These are phyloP conservation scores for Chelmon rostratus DNA, from an alignment of 2,797 vertebrate genomes.

Conservation along the genomic window DNA sequence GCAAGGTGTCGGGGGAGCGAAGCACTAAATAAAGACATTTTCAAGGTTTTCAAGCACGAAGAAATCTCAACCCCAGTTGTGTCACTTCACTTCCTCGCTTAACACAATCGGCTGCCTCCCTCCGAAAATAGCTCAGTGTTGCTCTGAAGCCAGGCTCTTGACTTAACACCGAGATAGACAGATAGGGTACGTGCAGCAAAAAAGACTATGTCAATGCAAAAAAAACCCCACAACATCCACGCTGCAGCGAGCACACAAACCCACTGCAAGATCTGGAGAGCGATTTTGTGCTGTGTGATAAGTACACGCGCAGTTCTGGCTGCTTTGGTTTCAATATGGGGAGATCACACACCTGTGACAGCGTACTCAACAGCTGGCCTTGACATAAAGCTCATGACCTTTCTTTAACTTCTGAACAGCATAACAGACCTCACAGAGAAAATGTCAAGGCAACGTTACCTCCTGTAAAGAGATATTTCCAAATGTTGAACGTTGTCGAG, in stretches of 20 bases:
- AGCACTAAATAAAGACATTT: slow-evolving; percentile 72
- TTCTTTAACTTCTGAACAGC: slow-evolving; percentile 1
- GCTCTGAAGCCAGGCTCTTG: slow-evolving; percentile 72
- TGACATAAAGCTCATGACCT: slow-evolving; percentile 13
- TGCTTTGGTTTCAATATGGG: slow-evolving; percentile 15
- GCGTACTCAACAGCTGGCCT: background rate
- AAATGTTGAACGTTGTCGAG: background rate
- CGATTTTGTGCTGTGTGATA: slow-evolving; percentile 43
- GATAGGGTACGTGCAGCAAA: slow-evolving; percentile 37
- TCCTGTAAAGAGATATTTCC: slow-evolving; percentile 3
- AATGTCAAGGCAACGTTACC: background rate
- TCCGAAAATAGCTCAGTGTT: slow-evolving; percentile 80
- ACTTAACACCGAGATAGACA: slow-evolving; percentile 71
- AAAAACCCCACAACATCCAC: slow-evolving; percentile 56
- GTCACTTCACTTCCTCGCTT: slow-evolving; percentile 74
- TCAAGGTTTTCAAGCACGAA: slow-evolving; percentile 67
- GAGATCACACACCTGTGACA: slow-evolving; percentile 28
- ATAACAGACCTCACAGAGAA: background rate
- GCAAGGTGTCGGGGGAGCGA: slow-evolving; percentile 57
- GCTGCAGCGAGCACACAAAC: slow-evolving; percentile 30
- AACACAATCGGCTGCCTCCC: slow-evolving; percentile 73
- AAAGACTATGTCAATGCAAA: slow-evolving; percentile 36
- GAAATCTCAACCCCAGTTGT: slow-evolving; percentile 73
- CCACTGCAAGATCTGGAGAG: slow-evolving; percentile 38
- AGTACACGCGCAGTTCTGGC: background rate